A percentile compares a stretch with the other conserved stretches of the same genome.
Evolutionary conservation across 2,797 vertebrate species (phyloP).

Genomic region (Alectoris magna): DNA sequence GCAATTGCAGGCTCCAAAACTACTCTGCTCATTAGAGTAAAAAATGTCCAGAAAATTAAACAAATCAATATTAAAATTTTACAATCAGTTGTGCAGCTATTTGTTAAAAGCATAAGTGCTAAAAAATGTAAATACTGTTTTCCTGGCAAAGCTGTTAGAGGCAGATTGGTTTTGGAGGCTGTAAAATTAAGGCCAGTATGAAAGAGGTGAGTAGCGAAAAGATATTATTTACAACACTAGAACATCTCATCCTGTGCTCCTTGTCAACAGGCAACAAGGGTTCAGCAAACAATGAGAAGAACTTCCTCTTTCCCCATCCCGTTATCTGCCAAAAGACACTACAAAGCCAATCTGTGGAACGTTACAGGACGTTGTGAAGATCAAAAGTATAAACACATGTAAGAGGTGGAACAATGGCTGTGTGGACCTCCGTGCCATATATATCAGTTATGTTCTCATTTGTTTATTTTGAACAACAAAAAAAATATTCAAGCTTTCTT

Average conservation of each 20-base stretch:
- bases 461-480: neutral
- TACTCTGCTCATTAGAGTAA: neutral
- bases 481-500: neutral
- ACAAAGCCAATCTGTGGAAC: neutral
- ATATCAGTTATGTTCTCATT: neutral
- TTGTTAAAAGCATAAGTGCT: neutral
- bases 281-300: neutral
- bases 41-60: neutral
- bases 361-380: neutral
- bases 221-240: neutral
- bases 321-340: neutral
- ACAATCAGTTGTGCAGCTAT: neutral
- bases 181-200: neutral
- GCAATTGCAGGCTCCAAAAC: neutral
- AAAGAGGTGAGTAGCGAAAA: neutral
- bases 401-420: neutral
- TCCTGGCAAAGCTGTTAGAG: neutral
- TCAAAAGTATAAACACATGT: neutral
- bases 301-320: neutral
- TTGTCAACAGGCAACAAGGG: neutral
- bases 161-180: neutral
- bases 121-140: neutral
- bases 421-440: neutral
- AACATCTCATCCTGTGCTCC: neutral
- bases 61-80: neutral